These are phyloP conservation scores for Buteo buteo DNA, from an alignment of 2,113 vertebrate species.

Conservation along the genomic window DNA sequence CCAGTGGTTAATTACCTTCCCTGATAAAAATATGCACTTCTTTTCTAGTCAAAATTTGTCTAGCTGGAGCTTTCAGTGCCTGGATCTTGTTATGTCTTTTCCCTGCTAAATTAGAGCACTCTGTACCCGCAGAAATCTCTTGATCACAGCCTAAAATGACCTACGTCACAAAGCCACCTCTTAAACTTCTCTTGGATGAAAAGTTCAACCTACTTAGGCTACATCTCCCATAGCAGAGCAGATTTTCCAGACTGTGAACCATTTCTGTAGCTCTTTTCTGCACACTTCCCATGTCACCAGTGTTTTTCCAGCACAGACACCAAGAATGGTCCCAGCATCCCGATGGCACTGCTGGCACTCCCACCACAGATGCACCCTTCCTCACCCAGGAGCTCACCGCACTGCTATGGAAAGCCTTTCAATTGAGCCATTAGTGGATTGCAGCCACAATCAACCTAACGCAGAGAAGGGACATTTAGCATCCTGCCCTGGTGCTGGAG, in stretches of 20 bases:
- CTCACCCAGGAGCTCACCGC: accelerated
- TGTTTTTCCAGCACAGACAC: neutral
- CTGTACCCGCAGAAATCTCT: slow-evolving; percentile 6
- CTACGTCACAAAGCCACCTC: neutral
- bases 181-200: slow-evolving; percentile 28
- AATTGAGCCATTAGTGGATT: accelerated
- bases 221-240: neutral
- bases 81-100: neutral
- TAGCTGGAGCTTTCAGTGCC: neutral
- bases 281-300: neutral
- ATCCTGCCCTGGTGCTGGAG: neutral
- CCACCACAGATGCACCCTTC: accelerated
- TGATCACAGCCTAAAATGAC: slow-evolving; percentile 27
- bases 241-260: neutral
- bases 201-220: slow-evolving; percentile 43
- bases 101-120: neutral
- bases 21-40: neutral
- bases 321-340: neutral
- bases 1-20: slow-evolving; percentile 33
- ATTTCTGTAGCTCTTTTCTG: neutral
- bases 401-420: accelerated
- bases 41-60: neutral
- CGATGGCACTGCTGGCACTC: accelerated
- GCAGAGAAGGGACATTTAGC: neutral
- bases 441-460: accelerated